These are phyloP conservation scores for Hiodon tergisus DNA, from an alignment of 2,113 vertebrate species.

Conservation along the genomic window DNA sequence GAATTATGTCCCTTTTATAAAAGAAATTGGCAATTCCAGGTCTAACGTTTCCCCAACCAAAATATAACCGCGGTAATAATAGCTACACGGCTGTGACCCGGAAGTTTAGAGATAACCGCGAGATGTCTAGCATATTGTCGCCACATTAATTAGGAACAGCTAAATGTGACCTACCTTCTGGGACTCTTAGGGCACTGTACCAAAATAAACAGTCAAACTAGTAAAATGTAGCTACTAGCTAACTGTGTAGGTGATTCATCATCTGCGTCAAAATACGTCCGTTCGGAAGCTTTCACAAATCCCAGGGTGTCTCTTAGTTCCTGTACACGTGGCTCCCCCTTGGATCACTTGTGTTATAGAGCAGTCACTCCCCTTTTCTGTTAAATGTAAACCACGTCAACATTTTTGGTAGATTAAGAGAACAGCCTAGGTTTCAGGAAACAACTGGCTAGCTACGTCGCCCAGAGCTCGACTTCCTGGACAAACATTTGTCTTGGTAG, in stretches of 20 bases:
- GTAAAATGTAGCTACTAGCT: conserved; percentile 1
- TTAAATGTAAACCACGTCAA: conserved; percentile 3
- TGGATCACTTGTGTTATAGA: background rate
- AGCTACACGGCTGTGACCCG: too few relatives aligned
- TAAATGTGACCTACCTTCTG: conserved; percentile 13
- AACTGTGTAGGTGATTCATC: conserved; percentile 6
- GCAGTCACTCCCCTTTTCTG: background rate
- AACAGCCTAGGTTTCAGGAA: background rate
- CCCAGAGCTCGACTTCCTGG: background rate
- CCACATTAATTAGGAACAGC: background rate
- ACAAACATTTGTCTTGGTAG: background rate
- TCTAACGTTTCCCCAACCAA: too few relatives aligned
- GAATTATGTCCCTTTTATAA: too few relatives aligned
- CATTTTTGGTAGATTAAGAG: background rate
- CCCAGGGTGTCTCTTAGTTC: conserved; percentile 32
- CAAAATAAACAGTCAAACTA: background rate
- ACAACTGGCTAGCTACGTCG: background rate
- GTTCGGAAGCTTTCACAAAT: conserved; percentile 14
- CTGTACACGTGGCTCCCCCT: conserved; percentile 54
- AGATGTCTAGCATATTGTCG: too few relatives aligned
- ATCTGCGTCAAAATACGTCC: conserved; percentile 4
- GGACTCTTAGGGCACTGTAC: background rate
- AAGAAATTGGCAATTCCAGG: too few relatives aligned
- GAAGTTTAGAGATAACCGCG: too few relatives aligned
- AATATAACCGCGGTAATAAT: too few relatives aligned